Evolutionary conservation across 2,888 invertebrate species (phyloP).

Genomic region (Omphaloscelis lunosa): DNA sequence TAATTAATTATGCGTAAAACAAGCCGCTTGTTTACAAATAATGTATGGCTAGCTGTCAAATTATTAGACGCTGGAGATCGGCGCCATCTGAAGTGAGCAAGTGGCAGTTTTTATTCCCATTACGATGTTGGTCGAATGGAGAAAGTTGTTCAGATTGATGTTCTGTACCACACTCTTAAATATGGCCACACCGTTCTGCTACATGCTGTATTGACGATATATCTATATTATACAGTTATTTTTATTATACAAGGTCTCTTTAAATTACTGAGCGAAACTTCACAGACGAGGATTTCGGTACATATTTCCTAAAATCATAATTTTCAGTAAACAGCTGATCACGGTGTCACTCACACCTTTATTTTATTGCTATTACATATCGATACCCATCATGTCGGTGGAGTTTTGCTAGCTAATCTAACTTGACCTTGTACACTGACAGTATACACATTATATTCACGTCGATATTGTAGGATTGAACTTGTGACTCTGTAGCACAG

Average conservation of each 20-base stretch:
- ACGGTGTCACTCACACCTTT: background rate
- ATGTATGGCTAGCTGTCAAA: too few species aligned
- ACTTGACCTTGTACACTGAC: conserved; percentile 9
- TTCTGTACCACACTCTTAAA: too few species aligned
- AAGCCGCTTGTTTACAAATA: too few species aligned
- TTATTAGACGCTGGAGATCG: too few species aligned
- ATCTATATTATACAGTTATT: background rate
- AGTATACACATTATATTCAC: conserved; percentile 12
- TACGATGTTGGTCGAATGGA: too few species aligned
- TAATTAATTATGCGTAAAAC: too few species aligned
- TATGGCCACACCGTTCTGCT: background rate
- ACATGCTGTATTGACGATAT: background rate
- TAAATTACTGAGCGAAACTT: background rate
- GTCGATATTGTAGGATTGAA: conserved; percentile 16
- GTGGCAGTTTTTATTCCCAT: too few species aligned
- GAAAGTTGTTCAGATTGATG: background rate
- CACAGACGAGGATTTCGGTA: background rate
- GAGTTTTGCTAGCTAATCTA: background rate
- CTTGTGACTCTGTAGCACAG: background rate
- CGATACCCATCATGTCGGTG: background rate
- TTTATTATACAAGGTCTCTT: background rate
- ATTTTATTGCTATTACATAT: background rate
- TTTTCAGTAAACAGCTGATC: background rate
- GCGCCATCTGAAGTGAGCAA: too few species aligned
- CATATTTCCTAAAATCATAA: background rate